Evolutionary conservation across 2,113 vertebrate genomes (phyloP).

Genomic region (Amia ocellicauda): DNA sequence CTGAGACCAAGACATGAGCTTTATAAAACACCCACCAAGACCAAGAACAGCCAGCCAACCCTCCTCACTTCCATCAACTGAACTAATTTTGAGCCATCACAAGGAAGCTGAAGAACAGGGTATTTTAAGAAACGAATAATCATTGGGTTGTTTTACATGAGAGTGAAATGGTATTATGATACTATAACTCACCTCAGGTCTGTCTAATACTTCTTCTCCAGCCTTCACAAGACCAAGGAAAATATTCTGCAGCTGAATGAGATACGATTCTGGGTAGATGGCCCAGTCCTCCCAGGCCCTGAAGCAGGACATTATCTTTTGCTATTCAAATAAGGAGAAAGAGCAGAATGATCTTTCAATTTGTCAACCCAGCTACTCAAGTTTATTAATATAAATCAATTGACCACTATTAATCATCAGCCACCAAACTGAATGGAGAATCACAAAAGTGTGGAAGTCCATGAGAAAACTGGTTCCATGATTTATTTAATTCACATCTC

Average conservation of each 20-base stretch:
- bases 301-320: constrained; percentile 72
- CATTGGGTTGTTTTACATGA: no score
- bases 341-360: background rate
- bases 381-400: background rate
- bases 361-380: no score
- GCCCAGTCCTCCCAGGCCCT: constrained; percentile 78
- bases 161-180: no score
- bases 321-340: constrained; percentile 44
- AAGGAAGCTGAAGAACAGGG: background rate
- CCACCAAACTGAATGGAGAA: no score
- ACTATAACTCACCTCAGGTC: constrained; percentile 52
- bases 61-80: no score
- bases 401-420: no score
- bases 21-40: constrained; percentile 17
- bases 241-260: constrained; percentile 74
- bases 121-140: no score
- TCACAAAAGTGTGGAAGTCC: no score
- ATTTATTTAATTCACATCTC: no score
- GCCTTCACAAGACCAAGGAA: constrained; percentile 67
- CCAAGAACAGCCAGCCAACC: no score
- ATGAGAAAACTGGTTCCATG: no score
- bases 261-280: constrained; percentile 69
- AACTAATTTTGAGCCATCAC: no score
- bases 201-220: constrained; percentile 52
- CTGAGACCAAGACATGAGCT: constrained; percentile 1